Conservation (phyloP, 2,797 vertebrate genomes). For the Vireo griseus region DNA sequence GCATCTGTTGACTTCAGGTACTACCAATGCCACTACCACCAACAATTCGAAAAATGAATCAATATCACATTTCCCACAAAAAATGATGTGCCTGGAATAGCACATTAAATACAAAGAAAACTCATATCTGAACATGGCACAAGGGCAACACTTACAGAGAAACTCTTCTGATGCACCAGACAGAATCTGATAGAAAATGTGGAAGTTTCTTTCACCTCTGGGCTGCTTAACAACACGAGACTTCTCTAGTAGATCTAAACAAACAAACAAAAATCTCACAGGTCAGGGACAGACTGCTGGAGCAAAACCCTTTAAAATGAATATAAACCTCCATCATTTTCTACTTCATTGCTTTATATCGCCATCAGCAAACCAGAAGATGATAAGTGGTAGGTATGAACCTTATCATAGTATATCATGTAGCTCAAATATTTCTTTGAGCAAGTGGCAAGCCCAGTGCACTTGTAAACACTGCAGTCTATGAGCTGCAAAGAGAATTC, state of each 20-base stretch:
- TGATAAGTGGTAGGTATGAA: neutral
- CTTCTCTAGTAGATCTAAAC: slow-evolving; percentile 94
- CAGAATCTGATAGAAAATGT: slow-evolving; percentile 96
- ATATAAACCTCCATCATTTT: neutral
- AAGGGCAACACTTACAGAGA: slow-evolving; percentile 81
- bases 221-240: slow-evolving; percentile 98
- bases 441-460: neutral
- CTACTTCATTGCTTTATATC: neutral
- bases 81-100: neutral
- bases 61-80: neutral
- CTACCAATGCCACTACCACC: neutral
- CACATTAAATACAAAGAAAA: neutral
- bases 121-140: neutral
- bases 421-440: neutral
- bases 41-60: neutral
- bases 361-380: neutral
- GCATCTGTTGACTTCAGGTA: neutral
- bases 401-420: neutral
- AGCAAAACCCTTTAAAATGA: neutral
- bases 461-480: neutral
- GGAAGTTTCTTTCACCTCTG: slow-evolving; percentile 96
- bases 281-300: neutral
- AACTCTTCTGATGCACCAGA: slow-evolving; percentile 93
- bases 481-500: neutral
- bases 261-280: neutral